Conservation (phyloP, 1,140 invertebrate genomes). For the Aphelenchoides fujianensis region DNA sequence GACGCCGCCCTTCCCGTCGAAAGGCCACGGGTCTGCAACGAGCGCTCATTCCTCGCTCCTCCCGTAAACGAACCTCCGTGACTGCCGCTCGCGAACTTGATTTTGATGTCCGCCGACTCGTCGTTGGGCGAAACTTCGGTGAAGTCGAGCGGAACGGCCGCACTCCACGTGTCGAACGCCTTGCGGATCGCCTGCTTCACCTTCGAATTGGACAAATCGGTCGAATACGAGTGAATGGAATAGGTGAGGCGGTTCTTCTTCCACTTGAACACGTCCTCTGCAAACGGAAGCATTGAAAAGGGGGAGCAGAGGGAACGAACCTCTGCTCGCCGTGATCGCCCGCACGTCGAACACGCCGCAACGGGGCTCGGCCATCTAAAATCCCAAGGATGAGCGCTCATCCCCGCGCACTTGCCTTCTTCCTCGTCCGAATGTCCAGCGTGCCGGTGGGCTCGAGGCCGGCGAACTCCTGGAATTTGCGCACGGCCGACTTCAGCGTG, state of each 20-base stretch:
- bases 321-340: constrained; percentile 42
- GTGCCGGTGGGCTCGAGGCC: constrained; percentile 50
- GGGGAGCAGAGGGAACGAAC: too few species aligned
- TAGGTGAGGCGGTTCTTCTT: constrained; percentile 54
- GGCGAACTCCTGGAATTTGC: constrained; percentile 62
- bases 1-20: constrained; percentile 58
- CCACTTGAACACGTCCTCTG: constrained; percentile 58
- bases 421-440: constrained; percentile 50
- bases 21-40: too few species aligned
- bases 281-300: too few species aligned
- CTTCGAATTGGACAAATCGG: constrained; percentile 47
- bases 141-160: constrained; percentile 48
- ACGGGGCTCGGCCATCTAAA: constrained; percentile 58
- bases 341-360: constrained; percentile 56
- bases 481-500: constrained; percentile 17
- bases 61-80: constrained; percentile 44
- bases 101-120: constrained; percentile 54
- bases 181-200: constrained; percentile 53
- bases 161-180: constrained; percentile 55
- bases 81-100: constrained; percentile 51
- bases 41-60: too few species aligned
- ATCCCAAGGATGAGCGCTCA: too few species aligned
- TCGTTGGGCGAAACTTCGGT: constrained; percentile 34
- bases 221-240: constrained; percentile 47
- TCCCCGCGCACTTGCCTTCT: too few species aligned